Evolutionary conservation across 2,888 invertebrate species (phyloP), one percentile per base, ranked within the genome.

Genomic region (Molanna angustata): DNA sequence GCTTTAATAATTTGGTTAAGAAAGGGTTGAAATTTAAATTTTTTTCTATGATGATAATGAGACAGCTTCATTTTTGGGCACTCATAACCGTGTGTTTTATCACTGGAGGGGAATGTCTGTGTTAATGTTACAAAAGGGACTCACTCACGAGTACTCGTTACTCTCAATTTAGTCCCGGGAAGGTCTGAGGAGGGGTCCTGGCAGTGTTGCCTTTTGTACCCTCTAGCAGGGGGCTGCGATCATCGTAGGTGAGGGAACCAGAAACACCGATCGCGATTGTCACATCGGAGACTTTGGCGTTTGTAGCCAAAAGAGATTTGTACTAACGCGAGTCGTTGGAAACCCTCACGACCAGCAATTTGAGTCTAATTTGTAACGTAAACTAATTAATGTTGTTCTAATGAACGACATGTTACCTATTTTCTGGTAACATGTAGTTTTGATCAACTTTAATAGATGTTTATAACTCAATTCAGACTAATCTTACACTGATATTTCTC

Each of bases 391-490:
- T 4, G 37, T n/a, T n/a, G 49, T 51, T 68, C 60, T 60, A 16
- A 3, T n/a, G 27, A 14, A 20, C 33, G n/a, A 39, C 13, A 4
- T 40, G 19, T 39, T 11, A n/a, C 14, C 33, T 35, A n/a, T n/a
- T n/a, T n/a, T n/a, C n/a, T n/a, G n/a, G n/a, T n/a, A n/a, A n/a
- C n/a, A n/a, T n/a, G n/a, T n/a, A n/a, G n/a, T n/a, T n/a, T n/a
- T n/a, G n/a, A n/a, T n/a, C n/a, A n/a, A n/a, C n/a, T n/a, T n/a
- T n/a, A n/a, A n/a, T n/a, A n/a, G n/a, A 21, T 20, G 65, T 71
- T 75, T 75, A 84, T 72, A 87, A 87, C 88, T 87, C 86, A 86
- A 88, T 88, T 87, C 87, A 87, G 87, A 87, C 87, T 88, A 88
- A 76, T 87, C 85, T 86, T 81, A 79, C 73, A 76, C 82, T 84